Evolutionary conservation across 2,113 vertebrate genomes (phyloP).

Genomic region (Callaeas wilsoni): DNA sequence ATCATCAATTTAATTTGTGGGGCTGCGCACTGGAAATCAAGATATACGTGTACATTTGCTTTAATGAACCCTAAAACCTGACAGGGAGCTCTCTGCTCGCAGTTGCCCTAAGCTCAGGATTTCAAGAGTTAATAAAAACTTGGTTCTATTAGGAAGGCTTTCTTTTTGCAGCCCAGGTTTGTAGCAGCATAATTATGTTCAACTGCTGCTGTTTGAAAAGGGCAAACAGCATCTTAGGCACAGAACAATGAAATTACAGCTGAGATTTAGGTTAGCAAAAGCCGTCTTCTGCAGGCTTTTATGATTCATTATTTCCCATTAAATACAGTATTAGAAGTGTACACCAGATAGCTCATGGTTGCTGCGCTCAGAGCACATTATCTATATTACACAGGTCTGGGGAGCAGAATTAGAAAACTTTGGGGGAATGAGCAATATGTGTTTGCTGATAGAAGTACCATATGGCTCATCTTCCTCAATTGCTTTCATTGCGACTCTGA

Average conservation of each 20-base stretch:
- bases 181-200: constrained; percentile 77
- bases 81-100: background rate
- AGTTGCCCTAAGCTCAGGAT: constrained; percentile 50
- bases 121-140: constrained; percentile 78
- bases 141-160: constrained; percentile 64
- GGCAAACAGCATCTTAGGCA: constrained; percentile 81
- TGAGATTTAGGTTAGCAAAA: constrained; percentile 86
- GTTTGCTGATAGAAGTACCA: constrained; percentile 87
- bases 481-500: constrained; percentile 86
- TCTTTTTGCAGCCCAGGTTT: constrained; percentile 71
- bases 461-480: constrained; percentile 87
- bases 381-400: constrained; percentile 86
- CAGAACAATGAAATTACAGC: constrained; percentile 89
- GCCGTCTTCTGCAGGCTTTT: constrained; percentile 81
- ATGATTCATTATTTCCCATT: constrained; percentile 90
- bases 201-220: constrained; percentile 81
- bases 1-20: background rate
- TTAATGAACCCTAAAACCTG: constrained; percentile 17
- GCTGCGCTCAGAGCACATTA: constrained; percentile 83
- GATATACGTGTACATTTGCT: background rate
- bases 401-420: constrained; percentile 89
- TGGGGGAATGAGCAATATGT: constrained; percentile 87
- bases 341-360: constrained; percentile 85
- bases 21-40: background rate
- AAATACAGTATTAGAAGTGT: constrained; percentile 88